Evolutionary conservation across 35 echinoderm and acorn worm genomes (phyloP), one percentile per base, ranked within the genome.

Genomic region (Patiria miniata): DNA sequence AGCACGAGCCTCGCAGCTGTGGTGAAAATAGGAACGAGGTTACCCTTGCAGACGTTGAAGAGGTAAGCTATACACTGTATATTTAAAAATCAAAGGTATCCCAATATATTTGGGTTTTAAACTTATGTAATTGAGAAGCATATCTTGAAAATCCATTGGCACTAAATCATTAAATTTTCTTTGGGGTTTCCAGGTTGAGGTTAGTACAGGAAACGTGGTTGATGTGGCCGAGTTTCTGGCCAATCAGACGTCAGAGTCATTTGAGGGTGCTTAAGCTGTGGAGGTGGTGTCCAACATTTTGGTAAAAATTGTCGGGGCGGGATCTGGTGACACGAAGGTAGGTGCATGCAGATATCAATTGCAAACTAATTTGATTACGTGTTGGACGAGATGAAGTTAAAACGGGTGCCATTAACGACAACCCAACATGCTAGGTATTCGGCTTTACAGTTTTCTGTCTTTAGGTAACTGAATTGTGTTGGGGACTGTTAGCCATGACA

Each of bases 141-240:
- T 12, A 47, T 4, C 4, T 47, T 6, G 42, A 6, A 6, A 4
- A 47, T 12, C 61, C 4, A 7, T 3, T 36, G 61, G 61, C 33
- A 69, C 3, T 18, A 7, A 69, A 69, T 4, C n/a, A n/a, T n/a
- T n/a, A n/a, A n/a, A 47, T 12, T 47, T 12, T 47, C 12, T 47
- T 47, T 12, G n/a, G n/a, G 42, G 12, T 60, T 12, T 58, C 10
- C 82, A 84, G 82, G 39, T 40, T 19, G 32, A 53, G 57, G 54
- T 84, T 9, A 58, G 22, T 18, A 12, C 37, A 36, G 82, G 57
- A 17, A 84, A 84, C 36, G 82, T 58, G 3, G 8, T 57, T 10
- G 82, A 84, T 59, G 82, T 84, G 16, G 82, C 34, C 9, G 33
- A 58, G 18, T 36, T 58, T 8, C 8, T 84, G 21, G 82, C 44